Conservation (phyloP, 2,113 vertebrate species). For the Holacanthus passer region DNA sequence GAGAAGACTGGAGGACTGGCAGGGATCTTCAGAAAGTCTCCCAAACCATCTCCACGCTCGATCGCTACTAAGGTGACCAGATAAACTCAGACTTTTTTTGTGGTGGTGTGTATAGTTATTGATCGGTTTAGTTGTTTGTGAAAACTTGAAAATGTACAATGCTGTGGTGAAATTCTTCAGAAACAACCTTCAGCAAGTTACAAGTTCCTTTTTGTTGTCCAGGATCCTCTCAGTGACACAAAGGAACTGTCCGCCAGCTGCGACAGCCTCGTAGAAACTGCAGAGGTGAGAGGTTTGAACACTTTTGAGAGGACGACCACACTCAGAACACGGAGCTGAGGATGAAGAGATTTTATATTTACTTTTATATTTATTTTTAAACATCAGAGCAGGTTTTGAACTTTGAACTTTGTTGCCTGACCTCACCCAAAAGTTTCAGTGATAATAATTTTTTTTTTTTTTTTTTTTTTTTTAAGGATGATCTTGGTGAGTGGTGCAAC, state of each 20-base stretch:
- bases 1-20: slow-evolving; percentile 65
- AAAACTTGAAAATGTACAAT: no score
- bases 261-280: slow-evolving; percentile 57
- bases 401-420: background rate
- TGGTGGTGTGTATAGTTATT: background rate
- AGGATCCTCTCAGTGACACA: slow-evolving; percentile 72
- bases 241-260: slow-evolving; percentile 50
- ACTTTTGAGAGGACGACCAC: no score
- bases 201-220: background rate
- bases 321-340: no score
- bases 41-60: slow-evolving; percentile 54
- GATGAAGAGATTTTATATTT: no score
- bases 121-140: background rate
- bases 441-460: background rate
- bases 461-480: slow-evolving; percentile 46
- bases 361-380: no score
- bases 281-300: slow-evolving; percentile 60
- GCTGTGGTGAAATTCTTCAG: background rate
- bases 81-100: background rate
- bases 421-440: background rate
- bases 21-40: slow-evolving; percentile 71
- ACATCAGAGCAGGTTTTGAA: background rate
- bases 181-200: background rate
- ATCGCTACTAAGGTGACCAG: slow-evolving; percentile 40
- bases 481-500: slow-evolving; percentile 25